Evolutionary conservation across 2,113 vertebrate genomes (phyloP).

Genomic region (Grantiella picta): DNA sequence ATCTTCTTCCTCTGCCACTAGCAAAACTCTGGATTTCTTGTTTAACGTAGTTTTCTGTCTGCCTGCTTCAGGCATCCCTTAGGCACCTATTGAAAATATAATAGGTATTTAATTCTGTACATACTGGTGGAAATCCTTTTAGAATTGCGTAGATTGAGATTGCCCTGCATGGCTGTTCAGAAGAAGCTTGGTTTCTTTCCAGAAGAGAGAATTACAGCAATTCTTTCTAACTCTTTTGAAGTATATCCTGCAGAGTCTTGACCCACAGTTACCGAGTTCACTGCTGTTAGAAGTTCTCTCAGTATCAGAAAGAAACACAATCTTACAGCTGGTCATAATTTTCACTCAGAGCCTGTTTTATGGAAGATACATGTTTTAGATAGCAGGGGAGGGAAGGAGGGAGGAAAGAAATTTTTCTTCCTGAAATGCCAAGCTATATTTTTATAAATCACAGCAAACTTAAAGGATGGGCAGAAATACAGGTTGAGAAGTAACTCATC

Average conservation of each 20-base stretch:
- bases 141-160: neutral
- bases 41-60: neutral
- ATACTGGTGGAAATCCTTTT: neutral
- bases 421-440: neutral
- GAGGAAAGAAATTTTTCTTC: neutral
- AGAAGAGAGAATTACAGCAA: neutral
- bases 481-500: neutral
- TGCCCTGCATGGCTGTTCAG: neutral
- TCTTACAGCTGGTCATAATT: neutral
- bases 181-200: neutral
- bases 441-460: neutral
- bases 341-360: neutral
- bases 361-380: neutral
- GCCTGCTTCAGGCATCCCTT: neutral
- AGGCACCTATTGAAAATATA: neutral
- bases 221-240: neutral
- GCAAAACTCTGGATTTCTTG: neutral
- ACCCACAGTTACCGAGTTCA: neutral
- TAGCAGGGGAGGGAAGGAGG: rapidly evolving
- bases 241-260: neutral
- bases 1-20: neutral
- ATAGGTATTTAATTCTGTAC: neutral
- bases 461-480: neutral
- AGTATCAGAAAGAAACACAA: neutral
- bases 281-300: neutral